Base-by-base conservation (phyloP, 2,888 invertebrate species). In the Caenorhabditis virilis region DNA sequence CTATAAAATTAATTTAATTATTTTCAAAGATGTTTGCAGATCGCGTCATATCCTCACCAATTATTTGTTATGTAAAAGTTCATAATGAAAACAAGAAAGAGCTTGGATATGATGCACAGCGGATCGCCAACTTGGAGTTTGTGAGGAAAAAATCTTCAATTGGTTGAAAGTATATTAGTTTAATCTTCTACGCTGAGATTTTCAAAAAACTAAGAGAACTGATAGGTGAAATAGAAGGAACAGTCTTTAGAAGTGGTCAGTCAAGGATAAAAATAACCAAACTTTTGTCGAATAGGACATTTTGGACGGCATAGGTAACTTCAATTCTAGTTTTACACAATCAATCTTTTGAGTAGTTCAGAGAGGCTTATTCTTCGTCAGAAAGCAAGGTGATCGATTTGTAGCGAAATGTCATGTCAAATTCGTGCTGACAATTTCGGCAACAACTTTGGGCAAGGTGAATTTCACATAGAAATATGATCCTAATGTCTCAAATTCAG, bases 281-380 rank as follows among this genome's bases (percentile, higher is more conserved):
- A n/a, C 93, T 93, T 22, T 86, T 95, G 53, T 89, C 91, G 33
- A 88, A 90, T 68, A 93, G 93, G 82, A 88, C 91, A 35, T 90
- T 90, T 53, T 95, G 95, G 95, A 91, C 91, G 45, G 94, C 97
- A n/a, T n/a, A n/a, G n/a, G n/a, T n/a, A n/a, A n/a, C n/a, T n/a
- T n/a, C n/a, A n/a, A n/a, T n/a, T n/a, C n/a, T n/a, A n/a, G n/a
- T n/a, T n/a, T n/a, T n/a, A n/a, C n/a, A n/a, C n/a, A n/a, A n/a
- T n/a, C n/a, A n/a, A n/a, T n/a, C n/a, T n/a, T n/a, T 70, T 78
- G 74, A 51, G 98, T 97, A 4, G 98, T 98, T 30, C 98, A 98
- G 85, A 95, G 95, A 0, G 97, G 97, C 0, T 95, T 94, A 7
- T 89, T 90, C 30, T 98, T 98, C 86, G 91, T 92, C 83, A 95